Evolutionary conservation across 2,888 invertebrate genomes (phyloP).

Genomic region (Helicoverpa assulta): DNA sequence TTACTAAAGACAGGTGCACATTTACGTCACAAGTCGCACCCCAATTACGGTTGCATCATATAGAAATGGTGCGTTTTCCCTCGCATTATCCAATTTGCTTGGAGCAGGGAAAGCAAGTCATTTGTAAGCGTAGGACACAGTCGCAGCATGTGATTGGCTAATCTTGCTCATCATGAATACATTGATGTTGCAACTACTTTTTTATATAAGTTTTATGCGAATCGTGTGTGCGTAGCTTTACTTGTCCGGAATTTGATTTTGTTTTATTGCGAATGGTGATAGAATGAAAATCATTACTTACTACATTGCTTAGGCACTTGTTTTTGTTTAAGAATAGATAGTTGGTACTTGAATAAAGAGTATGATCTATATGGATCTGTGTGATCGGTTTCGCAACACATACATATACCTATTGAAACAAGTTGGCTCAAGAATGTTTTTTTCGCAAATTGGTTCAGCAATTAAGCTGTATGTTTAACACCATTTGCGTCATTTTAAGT

Average conservation of each 20-base stretch:
- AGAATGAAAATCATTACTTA: background rate
- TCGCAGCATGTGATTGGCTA: slow-evolving; percentile 29
- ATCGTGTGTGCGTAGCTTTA: slow-evolving; percentile 12
- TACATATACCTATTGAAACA: too few species aligned
- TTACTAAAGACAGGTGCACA: slow-evolving; percentile 38
- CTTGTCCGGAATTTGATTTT: slow-evolving; percentile 41
- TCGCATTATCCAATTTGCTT: slow-evolving; percentile 35
- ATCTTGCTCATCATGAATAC: slow-evolving; percentile 39
- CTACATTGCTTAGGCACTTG: too few species aligned
- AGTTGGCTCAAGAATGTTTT: too few species aligned
- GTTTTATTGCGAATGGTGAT: slow-evolving; percentile 1
- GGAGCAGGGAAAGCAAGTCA: slow-evolving; percentile 37
- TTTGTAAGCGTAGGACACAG: slow-evolving; percentile 40
- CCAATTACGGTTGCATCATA: slow-evolving; percentile 52
- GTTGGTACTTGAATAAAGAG: too few species aligned
- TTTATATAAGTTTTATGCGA: slow-evolving; percentile 31
- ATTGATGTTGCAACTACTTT: slow-evolving; percentile 33
- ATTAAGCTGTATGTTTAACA: too few species aligned
- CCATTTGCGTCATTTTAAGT: too few species aligned
- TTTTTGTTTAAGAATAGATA: background rate
- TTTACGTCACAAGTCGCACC: slow-evolving; percentile 42
- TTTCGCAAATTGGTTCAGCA: too few species aligned
- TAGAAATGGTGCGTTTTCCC: slow-evolving; percentile 48
- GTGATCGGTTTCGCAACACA: too few species aligned
- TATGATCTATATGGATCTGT: too few species aligned